Conservation (phyloP, 2,888 invertebrate species). For the Melinaea marsaeus region DNA sequence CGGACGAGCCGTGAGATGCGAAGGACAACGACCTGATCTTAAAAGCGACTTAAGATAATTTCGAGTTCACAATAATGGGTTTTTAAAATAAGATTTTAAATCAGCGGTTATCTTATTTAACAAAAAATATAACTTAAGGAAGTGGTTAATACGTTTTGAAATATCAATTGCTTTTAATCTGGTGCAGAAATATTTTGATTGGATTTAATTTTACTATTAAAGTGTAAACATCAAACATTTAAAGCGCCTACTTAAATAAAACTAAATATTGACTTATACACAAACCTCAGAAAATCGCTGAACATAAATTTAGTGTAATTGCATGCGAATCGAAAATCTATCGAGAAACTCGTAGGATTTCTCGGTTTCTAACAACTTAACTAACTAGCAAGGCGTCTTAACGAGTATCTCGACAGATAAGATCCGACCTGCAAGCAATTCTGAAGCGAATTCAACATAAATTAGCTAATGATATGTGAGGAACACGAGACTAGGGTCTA, state of each 20-base stretch:
- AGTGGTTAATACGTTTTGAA: too few species aligned
- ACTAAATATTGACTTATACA: constrained; percentile 12
- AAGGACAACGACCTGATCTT: constrained; percentile 63
- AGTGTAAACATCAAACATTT: background rate
- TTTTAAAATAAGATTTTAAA: constrained; percentile 3
- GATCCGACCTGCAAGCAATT: constrained; percentile 63
- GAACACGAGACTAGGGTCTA: constrained; percentile 43
- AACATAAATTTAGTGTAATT: constrained; percentile 32
- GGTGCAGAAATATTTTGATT: too few species aligned
- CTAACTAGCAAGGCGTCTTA: constrained; percentile 35
- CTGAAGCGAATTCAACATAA: constrained; percentile 61
- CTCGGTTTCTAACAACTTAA: constrained; percentile 32
- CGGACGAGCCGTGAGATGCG: constrained; percentile 61
- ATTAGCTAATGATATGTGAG: constrained; percentile 66
- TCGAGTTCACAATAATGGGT: constrained; percentile 21
- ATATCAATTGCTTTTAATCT: too few species aligned
- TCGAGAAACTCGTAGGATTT: constrained; percentile 24
- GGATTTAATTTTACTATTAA: too few species aligned
- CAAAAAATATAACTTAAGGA: too few species aligned
- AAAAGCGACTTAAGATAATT: constrained; percentile 26
- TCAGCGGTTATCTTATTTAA: background rate
- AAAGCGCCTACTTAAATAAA: background rate
- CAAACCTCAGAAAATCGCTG: constrained; percentile 22
- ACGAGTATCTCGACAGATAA: constrained; percentile 54
- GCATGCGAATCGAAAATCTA: constrained; percentile 32